Conservation (phyloP, 2,888 invertebrate species). For the Dastarcus helophoroides region DNA sequence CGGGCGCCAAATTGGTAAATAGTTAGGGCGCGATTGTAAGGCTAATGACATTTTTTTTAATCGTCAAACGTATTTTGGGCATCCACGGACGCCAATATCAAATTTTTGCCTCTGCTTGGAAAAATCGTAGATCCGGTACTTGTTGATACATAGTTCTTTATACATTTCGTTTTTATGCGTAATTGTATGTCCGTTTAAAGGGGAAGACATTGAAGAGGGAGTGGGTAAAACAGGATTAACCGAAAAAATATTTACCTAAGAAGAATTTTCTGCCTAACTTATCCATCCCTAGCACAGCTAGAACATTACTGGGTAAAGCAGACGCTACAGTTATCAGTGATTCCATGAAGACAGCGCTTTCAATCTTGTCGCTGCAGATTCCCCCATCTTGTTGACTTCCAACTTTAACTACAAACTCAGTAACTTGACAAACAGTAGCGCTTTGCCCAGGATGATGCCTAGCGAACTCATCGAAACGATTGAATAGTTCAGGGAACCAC, state of each 20-base stretch:
- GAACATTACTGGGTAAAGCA: conserved; percentile 73
- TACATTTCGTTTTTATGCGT: no score
- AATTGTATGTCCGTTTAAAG: no score
- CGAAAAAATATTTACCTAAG: conserved; percentile 54
- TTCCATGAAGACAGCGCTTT: conserved; percentile 71
- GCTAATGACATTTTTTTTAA: no score
- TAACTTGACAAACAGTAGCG: conserved; percentile 66
- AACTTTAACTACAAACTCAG: conserved; percentile 55
- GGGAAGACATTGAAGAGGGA: no score
- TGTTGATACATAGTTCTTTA: no score
- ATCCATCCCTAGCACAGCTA: conserved; percentile 75
- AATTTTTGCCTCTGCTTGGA: no score
- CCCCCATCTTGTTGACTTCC: conserved; percentile 49
- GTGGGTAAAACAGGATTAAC: no score
- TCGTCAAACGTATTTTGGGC: no score
- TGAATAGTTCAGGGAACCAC: conserved; percentile 95
- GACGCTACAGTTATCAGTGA: conserved; percentile 78
- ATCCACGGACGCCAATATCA: no score
- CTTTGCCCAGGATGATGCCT: conserved; percentile 52
- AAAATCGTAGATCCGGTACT: no score
- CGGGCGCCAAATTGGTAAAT: no score
- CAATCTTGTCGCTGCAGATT: conserved; percentile 60
- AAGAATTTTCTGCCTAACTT: conserved; percentile 75
- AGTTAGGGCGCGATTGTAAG: no score
- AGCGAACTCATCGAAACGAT: conserved; percentile 74